Percentiles rank a stretch among this genome's conserved stretches.
These are phyloP conservation scores for Tenthredo distinguenda DNA, from an alignment of 2,888 invertebrate genomes.

Conservation along the genomic window DNA sequence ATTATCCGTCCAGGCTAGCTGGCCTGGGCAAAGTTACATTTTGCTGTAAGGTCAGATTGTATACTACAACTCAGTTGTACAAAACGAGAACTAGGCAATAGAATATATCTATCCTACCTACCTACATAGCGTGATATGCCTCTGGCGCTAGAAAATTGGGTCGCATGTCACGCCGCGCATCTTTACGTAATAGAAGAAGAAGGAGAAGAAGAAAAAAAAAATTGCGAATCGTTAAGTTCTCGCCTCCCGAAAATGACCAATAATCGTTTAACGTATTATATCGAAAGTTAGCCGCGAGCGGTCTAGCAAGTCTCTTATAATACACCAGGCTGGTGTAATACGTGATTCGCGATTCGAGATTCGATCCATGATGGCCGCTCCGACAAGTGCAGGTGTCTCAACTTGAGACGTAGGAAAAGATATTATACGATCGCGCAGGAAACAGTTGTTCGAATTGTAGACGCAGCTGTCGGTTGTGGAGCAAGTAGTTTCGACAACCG, in stretches of 20 bases:
- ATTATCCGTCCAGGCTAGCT: slow-evolving; percentile 27
- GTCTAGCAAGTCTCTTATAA: neutral
- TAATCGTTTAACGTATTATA: neutral
- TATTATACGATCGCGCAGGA: slow-evolving; percentile 42
- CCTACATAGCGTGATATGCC: neutral
- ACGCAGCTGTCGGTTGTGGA: slow-evolving; percentile 29
- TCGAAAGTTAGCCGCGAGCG: slow-evolving; percentile 20
- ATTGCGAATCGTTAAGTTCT: neutral
- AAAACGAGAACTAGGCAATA: slow-evolving; percentile 15
- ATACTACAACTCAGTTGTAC: neutral
- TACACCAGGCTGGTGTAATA: neutral
- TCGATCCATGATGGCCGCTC: slow-evolving; percentile 26
- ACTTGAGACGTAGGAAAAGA: slow-evolving; percentile 8
- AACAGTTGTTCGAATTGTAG: slow-evolving; percentile 42
- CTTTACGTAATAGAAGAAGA: neutral
- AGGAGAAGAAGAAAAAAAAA: neutral
- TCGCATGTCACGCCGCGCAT: slow-evolving; percentile 4
- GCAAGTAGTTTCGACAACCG: slow-evolving; percentile 37
- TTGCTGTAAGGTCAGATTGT: slow-evolving; percentile 20
- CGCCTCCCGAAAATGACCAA: neutral
- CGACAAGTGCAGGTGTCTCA: slow-evolving; percentile 26
- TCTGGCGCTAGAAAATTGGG: slow-evolving; percentile 27
- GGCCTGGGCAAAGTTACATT: slow-evolving; percentile 29
- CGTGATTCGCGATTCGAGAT: slow-evolving; percentile 22
- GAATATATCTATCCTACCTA: neutral